These are phyloP conservation scores for Cichlasoma orientale DNA, from an alignment of 2,797 vertebrate species.

Conservation along the genomic window DNA sequence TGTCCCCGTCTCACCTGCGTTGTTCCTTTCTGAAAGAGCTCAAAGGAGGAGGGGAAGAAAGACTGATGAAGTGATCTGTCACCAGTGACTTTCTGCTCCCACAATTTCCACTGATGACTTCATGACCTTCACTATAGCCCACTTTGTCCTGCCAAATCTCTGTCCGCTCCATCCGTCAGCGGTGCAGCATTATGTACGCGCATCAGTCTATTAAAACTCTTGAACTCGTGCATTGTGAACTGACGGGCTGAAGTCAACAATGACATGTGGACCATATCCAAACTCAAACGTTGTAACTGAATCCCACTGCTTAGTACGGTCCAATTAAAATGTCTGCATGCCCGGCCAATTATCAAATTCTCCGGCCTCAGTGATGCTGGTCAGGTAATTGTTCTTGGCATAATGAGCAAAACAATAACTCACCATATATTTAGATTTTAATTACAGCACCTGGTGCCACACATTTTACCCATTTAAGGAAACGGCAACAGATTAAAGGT, in stretches of 20 bases:
- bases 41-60: conserved; percentile 5
- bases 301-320: conserved; percentile 22
- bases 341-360: conserved; percentile 27
- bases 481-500: neutral
- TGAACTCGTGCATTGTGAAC: neutral
- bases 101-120: conserved; percentile 2
- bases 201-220: neutral
- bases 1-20: conserved; percentile 13
- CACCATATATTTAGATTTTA: neutral
- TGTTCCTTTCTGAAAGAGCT: conserved; percentile 20
- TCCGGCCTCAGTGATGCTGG: conserved; percentile 12
- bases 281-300: conserved; percentile 20
- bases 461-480: neutral
- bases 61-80: conserved; percentile 61
- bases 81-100: conserved; percentile 8
- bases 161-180: conserved; percentile 1
- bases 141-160: conserved; percentile 23
- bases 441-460: neutral
- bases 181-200: neutral
- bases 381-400: conserved; percentile 9
- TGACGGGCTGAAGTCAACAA: neutral
- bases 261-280: conserved; percentile 1
- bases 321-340: conserved; percentile 29
- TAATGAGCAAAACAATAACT: conserved; percentile 4
- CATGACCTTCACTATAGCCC: conserved; percentile 18